Evolutionary conservation across 2,797 vertebrate genomes (phyloP), one percentile per base, ranked within the genome.

Genomic region (Anomalospiza imberbis): DNA sequence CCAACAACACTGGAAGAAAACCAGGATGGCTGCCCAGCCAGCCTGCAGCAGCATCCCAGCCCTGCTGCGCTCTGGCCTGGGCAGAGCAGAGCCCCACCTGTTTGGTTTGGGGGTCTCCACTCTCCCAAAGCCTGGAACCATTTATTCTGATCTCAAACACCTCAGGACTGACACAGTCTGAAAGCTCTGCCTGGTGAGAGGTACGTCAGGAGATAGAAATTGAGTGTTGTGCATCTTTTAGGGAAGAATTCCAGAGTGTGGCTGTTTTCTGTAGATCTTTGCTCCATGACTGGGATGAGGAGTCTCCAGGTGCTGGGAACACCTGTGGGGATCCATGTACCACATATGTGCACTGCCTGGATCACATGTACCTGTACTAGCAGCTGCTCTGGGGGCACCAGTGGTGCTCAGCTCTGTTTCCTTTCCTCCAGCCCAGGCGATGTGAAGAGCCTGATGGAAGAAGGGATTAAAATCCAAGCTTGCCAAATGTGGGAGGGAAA

Each of bases 1-100:
- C 78, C 94, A 57, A 93, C 89, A 95, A 91, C 45, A 17, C 91
- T 89, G 76, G 82, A 75, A 40, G 70, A 86, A 60, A 88, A 36
- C 5, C 24, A 24, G 89, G 70, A 34, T 79, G 57, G 76, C 85
- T 86, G 91, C 91, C 29, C 89, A 57, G 60, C 13, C 73, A 57
- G 85, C 25, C 86, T 78, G 78, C 68, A 47, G 81, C 42, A 10
- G 53, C 24, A 50, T 32, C 50, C 63, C 36, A 3, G 67, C 57
- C 40, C 72, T 36, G 71, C 63, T 38, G 58, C 8, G 6, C 45
- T 10, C 51, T 8, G 7, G 20, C 26, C 45, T 26, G 50, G 31
- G 38, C 65, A 55, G 22, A 70, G 57, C 31, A 6, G 18, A 22
- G 67, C 21, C 19, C 21, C 32, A 8, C 13, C 7, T 20, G 1